phyloP scores from a whole-genome alignment of 2,113 vertebrate genomes.

The Mirounga angustirostris region DNA sequence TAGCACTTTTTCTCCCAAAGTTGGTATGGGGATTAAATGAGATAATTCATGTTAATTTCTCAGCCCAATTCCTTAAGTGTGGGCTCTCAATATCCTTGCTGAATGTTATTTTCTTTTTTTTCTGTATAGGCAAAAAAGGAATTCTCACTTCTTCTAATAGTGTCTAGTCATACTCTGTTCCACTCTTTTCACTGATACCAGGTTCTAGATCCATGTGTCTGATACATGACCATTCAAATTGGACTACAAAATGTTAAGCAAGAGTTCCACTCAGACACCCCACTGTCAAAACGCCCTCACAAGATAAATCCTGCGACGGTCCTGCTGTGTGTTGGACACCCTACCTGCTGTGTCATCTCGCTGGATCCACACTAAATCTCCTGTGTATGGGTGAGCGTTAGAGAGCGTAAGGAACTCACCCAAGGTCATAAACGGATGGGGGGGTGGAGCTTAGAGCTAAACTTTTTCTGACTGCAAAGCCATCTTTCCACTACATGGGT shows the following conservation, averaged over 20 bases:
- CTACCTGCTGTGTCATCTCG: not conserved
- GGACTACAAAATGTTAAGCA: not conserved
- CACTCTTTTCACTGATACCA: not conserved
- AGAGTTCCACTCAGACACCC: not conserved
- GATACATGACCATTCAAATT: not conserved
- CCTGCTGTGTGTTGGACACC: not conserved
- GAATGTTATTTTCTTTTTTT: conserved; percentile 16
- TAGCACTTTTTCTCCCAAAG: not conserved
- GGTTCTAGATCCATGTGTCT: not conserved
- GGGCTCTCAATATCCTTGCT: not conserved
- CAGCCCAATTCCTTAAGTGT: not conserved
- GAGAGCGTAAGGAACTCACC: not conserved
- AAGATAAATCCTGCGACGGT: not conserved
- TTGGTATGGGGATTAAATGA: not conserved
- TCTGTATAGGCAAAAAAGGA: not conserved
- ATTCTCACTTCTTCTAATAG: not conserved
- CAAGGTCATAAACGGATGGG: not conserved
- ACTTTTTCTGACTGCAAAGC: not conserved
- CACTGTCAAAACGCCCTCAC: not conserved
- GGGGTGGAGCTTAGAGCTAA: not conserved
- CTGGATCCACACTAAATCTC: not conserved
- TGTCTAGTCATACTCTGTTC: not conserved
- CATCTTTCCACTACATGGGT: rapidly evolving
- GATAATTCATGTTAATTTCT: not conserved
- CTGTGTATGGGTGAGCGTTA: not conserved